A percentile compares a stretch with the other conserved stretches of the same genome.
These are phyloP conservation scores for Andricus curvator DNA, from an alignment of 2,888 invertebrate genomes.

Conservation along the genomic window DNA sequence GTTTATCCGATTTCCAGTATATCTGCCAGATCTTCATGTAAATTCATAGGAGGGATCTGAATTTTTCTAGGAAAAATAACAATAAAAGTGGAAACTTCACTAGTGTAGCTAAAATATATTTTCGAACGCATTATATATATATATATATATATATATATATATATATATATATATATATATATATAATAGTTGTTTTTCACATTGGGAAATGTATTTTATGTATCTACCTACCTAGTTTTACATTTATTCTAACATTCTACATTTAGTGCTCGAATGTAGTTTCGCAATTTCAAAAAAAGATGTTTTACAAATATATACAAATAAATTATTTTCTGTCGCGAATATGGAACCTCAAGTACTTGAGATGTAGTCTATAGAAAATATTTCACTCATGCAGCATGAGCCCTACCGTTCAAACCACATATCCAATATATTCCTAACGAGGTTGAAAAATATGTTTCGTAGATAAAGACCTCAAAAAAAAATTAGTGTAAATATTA, in stretches of 20 bases:
- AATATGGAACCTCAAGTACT: background rate
- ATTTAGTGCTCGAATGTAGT: background rate
- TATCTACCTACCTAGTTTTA: background rate
- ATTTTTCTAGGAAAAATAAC: too few relatives aligned
- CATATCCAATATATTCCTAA: background rate
- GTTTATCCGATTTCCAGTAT: too few relatives aligned
- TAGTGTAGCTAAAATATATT: slow-evolving; percentile 66
- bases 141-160: too few relatives aligned
- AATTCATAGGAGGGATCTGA: too few relatives aligned
- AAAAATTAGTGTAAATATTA: background rate
- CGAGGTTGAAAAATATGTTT: background rate
- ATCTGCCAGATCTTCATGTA: too few relatives aligned
- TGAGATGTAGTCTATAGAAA: background rate
- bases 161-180: too few relatives aligned
- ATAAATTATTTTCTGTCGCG: background rate
- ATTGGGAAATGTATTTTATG: background rate
- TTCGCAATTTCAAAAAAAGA: background rate
- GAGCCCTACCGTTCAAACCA: background rate
- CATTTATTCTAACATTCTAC: background rate
- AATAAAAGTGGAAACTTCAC: background rate
- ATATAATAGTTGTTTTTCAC: slow-evolving; percentile 25
- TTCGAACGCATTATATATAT: slow-evolving; percentile 50
- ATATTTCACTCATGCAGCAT: background rate
- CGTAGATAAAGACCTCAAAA: too few relatives aligned
- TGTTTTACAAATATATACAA: background rate